phyloP scores from a whole-genome alignment of 2,113 vertebrate species.

The Pelecanus crispus region DNA sequence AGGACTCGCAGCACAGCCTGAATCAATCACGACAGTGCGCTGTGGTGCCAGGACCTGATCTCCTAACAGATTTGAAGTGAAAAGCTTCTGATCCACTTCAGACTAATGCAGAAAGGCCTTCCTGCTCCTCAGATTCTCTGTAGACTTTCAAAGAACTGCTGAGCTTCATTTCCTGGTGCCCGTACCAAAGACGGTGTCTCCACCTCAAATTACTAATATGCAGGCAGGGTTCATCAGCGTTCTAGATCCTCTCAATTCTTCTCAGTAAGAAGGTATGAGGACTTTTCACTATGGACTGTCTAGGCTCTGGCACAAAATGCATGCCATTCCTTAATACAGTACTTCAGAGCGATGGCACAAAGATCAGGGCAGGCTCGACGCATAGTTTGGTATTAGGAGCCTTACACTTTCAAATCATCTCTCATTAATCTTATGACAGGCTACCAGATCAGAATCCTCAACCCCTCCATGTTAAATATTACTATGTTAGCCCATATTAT shows the following conservation, averaged over 20 bases:
- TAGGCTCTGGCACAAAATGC: not conserved
- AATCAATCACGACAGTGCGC: not conserved
- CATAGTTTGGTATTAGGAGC: not conserved
- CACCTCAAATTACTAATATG: not conserved
- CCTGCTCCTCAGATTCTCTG: not conserved
- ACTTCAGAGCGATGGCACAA: not conserved
- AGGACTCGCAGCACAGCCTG: not conserved
- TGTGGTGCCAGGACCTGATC: not conserved
- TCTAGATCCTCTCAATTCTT: not conserved
- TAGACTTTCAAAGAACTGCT: not conserved
- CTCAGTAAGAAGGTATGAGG: not conserved
- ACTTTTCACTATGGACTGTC: accelerated
- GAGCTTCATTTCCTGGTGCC: not conserved
- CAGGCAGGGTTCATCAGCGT: not conserved
- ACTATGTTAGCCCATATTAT: not conserved
- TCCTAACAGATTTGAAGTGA: not conserved
- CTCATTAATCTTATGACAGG: not conserved
- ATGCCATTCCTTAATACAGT: accelerated
- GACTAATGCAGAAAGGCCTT: not conserved
- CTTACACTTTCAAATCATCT: not conserved
- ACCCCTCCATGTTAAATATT: not conserved
- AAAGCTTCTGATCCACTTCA: not conserved
- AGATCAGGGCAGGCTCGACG: not conserved
- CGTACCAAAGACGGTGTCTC: not conserved
- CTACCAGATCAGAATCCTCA: not conserved